Conservation (phyloP, 2,888 invertebrate species). For the Tetropium fuscum region DNA sequence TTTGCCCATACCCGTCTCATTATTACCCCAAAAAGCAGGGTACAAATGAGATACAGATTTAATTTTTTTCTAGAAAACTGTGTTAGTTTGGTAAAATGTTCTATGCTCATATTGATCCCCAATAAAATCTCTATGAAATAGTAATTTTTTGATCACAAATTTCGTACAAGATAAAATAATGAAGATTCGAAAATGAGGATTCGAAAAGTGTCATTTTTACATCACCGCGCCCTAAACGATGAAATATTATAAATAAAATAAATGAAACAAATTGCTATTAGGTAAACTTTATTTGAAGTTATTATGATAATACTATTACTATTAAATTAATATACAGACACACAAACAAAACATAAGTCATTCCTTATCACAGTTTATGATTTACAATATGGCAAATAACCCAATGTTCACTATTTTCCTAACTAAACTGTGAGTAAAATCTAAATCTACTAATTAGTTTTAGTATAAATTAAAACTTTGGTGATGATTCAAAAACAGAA, state of each 20-base stretch:
- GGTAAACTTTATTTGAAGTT: conserved; percentile 43
- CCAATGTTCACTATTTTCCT: conserved; percentile 58
- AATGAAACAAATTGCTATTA: conserved; percentile 8
- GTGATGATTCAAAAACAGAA: conserved; percentile 11
- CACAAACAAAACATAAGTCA: conserved; percentile 17
- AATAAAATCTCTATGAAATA: too few relatives aligned
- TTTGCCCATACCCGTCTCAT: too few relatives aligned
- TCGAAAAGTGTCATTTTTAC: too few relatives aligned
- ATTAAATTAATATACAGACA: conserved; percentile 17
- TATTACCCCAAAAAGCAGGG: too few relatives aligned
- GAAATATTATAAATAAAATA: conserved; percentile 8
- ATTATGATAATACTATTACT: conserved; percentile 11
- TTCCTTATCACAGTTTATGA: conserved; percentile 38
- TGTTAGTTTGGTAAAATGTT: too few relatives aligned
- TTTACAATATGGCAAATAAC: conserved; percentile 33
- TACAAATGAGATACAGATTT: too few relatives aligned
- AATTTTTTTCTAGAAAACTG: too few relatives aligned
- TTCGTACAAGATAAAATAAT: too few relatives aligned
- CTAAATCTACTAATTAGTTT: conserved; percentile 7
- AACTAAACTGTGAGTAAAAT: conserved; percentile 30
- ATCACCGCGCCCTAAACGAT: too few relatives aligned
- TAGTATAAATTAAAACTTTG: conserved; percentile 18
- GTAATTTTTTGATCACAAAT: too few relatives aligned
- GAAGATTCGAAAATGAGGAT: too few relatives aligned
- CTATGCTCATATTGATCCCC: too few relatives aligned